Percentiles rank a stretch among this genome's conserved stretches.
phyloP scores from a whole-genome alignment of 2,797 vertebrate genomes.

The Stomatorhinus walkeri region DNA sequence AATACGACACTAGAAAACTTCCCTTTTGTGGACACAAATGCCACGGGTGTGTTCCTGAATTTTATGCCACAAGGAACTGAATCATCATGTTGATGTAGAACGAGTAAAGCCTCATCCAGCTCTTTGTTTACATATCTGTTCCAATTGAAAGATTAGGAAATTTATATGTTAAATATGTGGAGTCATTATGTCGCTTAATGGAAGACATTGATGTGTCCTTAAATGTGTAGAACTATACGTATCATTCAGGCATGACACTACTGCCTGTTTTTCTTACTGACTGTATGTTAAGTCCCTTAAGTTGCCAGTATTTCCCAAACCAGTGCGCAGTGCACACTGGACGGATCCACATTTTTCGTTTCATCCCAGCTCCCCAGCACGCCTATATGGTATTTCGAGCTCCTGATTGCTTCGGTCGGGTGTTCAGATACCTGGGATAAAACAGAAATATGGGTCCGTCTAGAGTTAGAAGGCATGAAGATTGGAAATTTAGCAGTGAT shows the following conservation, averaged over 20 bases:
- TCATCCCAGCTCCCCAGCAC: background rate
- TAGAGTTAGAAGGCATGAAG: background rate
- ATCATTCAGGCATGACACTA: background rate
- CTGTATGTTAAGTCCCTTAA: background rate
- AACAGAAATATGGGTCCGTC: background rate
- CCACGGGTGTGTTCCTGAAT: background rate
- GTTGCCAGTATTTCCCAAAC: background rate
- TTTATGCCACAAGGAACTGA: background rate
- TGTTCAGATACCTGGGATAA: background rate
- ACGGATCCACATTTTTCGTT: background rate
- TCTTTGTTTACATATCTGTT: background rate
- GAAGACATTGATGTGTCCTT: background rate
- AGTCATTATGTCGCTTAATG: background rate
- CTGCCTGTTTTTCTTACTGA: background rate
- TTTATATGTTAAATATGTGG: background rate
- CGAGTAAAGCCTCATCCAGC: background rate
- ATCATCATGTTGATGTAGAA: background rate
- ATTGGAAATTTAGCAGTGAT: background rate
- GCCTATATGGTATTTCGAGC: background rate
- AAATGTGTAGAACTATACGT: background rate
- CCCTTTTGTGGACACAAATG: background rate
- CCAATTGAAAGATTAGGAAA: background rate
- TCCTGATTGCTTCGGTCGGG: background rate
- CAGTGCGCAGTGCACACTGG: background rate
- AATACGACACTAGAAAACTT: background rate